Percentiles rank a stretch among this genome's conserved stretches.
phyloP scores from a whole-genome alignment of 2,113 vertebrate species.

The Sarotherodon lohbergeri region DNA sequence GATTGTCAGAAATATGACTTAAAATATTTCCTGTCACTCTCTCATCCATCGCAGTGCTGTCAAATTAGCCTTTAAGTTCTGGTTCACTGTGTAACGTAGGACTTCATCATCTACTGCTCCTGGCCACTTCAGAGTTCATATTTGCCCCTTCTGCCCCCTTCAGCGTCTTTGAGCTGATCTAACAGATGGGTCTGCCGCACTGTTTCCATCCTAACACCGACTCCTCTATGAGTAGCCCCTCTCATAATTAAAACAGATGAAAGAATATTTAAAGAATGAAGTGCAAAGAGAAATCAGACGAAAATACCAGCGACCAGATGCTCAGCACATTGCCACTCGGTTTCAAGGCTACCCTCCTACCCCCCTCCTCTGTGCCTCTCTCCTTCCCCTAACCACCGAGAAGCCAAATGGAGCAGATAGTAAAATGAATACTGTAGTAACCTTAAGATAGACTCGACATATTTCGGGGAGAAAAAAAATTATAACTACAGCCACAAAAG shows the following conservation, averaged over 20 bases:
- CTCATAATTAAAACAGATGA: constrained; percentile 60
- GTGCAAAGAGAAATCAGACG: constrained; percentile 5
- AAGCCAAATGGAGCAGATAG: constrained; percentile 29
- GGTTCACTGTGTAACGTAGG: background rate
- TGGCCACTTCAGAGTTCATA: background rate
- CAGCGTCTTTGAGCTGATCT: background rate
- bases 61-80: background rate
- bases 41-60: background rate
- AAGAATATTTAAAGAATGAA: constrained; percentile 38
- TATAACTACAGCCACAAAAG: background rate
- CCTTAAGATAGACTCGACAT: background rate
- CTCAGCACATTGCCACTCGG: background rate
- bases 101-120: background rate
- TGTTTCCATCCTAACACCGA: constrained; percentile 38
- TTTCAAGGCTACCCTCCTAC: background rate
- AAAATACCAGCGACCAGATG: constrained; percentile 53
- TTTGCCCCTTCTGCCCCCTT: background rate
- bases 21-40: background rate
- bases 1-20: background rate
- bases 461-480: background rate
- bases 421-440: background rate
- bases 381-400: background rate
- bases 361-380: background rate
- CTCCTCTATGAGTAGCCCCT: constrained; percentile 27
- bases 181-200: constrained; percentile 56